Percentiles rank a stretch among this genome's conserved stretches.
Conservation (phyloP, 2,888 invertebrate genomes). For the Horisme vitalbata region DNA sequence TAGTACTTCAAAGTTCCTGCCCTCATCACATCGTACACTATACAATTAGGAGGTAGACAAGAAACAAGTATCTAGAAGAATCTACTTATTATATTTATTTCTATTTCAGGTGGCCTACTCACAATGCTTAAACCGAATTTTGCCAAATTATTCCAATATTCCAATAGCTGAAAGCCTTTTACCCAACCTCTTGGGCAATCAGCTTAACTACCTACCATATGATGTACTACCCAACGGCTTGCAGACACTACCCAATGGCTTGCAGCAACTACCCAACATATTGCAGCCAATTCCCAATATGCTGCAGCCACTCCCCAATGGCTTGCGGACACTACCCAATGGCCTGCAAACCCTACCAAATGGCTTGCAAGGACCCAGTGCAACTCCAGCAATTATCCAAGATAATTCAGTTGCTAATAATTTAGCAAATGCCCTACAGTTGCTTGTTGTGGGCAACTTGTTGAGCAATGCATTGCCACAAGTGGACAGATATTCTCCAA, state of each 20-base stretch:
- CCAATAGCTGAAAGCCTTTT: conserved; percentile 40
- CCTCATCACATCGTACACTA: too few relatives aligned
- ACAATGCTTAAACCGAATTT: conserved; percentile 52
- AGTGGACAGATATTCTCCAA: conserved; percentile 32
- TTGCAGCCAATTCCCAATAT: conserved; percentile 3
- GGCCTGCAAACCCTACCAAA: neutral
- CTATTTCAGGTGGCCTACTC: conserved; percentile 48
- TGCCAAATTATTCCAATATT: conserved; percentile 41
- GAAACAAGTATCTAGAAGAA: too few relatives aligned
- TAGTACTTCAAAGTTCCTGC: too few relatives aligned
- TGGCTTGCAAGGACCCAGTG: neutral
- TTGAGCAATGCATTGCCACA: conserved; percentile 57
- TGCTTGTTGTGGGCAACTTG: conserved; percentile 65
- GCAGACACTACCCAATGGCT: conserved; percentile 23
- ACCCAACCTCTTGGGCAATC: conserved; percentile 35
- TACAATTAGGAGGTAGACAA: too few relatives aligned
- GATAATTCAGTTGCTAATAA: conserved; percentile 67
- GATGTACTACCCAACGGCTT: conserved; percentile 21
- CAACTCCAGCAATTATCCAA: conserved; percentile 48
- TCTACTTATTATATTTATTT: neutral
- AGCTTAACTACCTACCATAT: too few relatives aligned
- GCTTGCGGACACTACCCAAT: conserved; percentile 1
- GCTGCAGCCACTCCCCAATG: conserved; percentile 4
- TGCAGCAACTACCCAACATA: conserved; percentile 18
- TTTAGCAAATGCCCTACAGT: conserved; percentile 64